Percentiles rank a stretch among this genome's conserved stretches.
Conservation (phyloP, 2,797 vertebrate species). For the Pipistrellus pygmaeus region DNA sequence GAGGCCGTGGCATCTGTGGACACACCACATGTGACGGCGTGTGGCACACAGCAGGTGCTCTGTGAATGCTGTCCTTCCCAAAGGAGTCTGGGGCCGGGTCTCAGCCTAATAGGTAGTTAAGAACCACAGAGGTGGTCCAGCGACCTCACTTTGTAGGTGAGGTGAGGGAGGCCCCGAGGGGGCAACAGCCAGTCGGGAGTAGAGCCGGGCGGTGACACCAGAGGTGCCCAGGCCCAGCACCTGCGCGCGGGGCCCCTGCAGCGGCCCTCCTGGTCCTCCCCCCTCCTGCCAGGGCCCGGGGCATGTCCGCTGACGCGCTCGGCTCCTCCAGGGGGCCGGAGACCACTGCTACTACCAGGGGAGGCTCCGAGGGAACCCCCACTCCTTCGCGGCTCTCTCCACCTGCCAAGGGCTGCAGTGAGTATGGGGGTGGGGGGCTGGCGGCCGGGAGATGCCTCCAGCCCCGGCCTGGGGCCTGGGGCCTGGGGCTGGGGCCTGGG, state of each 20-base stretch:
- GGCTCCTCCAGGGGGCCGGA: conserved; percentile 88
- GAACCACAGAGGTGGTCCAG: neutral
- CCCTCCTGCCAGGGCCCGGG: neutral
- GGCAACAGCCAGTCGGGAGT: neutral
- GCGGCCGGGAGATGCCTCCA: neutral
- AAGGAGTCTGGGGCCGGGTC: neutral
- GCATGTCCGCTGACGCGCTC: neutral
- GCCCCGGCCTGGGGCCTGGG: neutral
- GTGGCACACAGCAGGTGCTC: neutral
- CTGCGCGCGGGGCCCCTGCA: neutral
- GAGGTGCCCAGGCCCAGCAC: neutral
- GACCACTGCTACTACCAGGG: conserved; percentile 99
- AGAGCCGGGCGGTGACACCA: neutral
- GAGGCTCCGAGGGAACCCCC: conserved; percentile 88
- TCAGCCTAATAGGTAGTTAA: neutral
- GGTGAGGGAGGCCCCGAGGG: neutral
- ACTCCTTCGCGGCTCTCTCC: conserved; percentile 94
- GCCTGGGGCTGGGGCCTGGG: too few species aligned
- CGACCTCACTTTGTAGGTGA: neutral
- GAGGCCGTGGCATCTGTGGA: neutral
- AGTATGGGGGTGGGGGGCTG: conserved; percentile 79
- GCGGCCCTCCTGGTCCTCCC: neutral
- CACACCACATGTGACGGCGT: neutral
- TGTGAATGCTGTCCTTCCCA: neutral
- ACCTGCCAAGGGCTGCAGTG: conserved; percentile 96